Evolutionary conservation across 2,797 vertebrate species (phyloP).

Genomic region (Chaunax sp.): DNA sequence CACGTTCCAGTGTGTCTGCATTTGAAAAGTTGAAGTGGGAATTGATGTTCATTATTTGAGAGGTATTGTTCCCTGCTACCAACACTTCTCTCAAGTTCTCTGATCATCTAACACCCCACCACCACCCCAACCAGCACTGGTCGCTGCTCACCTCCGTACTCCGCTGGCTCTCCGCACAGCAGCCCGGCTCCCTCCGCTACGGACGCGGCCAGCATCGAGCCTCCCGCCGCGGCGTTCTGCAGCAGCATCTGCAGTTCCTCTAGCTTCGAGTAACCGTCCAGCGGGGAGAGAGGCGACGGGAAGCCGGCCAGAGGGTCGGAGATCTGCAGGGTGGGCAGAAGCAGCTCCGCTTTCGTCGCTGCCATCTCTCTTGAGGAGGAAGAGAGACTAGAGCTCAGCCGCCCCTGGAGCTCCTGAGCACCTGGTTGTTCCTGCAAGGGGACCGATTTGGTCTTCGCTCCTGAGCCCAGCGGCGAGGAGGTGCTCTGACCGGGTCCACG

Average conservation of each 20-base stretch:
- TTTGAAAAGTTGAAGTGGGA: no score
- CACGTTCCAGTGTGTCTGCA: not conserved
- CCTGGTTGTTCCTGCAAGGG: constrained; percentile 2
- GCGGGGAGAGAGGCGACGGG: constrained; percentile 85
- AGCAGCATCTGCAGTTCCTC: constrained; percentile 94
- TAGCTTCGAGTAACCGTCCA: constrained; percentile 92
- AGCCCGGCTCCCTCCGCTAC: constrained; percentile 84
- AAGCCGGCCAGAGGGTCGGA: constrained; percentile 88
- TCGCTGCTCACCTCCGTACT: constrained; percentile 89
- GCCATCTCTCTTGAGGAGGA: constrained; percentile 82
- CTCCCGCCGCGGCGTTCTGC: constrained; percentile 82
- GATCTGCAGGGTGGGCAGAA: constrained; percentile 66
- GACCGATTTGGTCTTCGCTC: constrained; percentile 21
- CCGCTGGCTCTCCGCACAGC: constrained; percentile 84
- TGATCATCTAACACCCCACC: not conserved
- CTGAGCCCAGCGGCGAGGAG: constrained; percentile 25
- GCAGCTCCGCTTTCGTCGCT: constrained; percentile 91
- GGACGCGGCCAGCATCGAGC: constrained; percentile 83
- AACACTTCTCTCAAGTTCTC: no score
- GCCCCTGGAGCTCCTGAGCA: constrained; percentile 34
- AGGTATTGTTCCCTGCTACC: no score
- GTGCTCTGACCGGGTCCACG: constrained; percentile 34
- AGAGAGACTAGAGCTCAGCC: constrained; percentile 10
- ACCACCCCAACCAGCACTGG: not conserved
- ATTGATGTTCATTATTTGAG: no score